phyloP scores from a whole-genome alignment of 2,797 vertebrate species.

The Acanthopagrus latus region DNA sequence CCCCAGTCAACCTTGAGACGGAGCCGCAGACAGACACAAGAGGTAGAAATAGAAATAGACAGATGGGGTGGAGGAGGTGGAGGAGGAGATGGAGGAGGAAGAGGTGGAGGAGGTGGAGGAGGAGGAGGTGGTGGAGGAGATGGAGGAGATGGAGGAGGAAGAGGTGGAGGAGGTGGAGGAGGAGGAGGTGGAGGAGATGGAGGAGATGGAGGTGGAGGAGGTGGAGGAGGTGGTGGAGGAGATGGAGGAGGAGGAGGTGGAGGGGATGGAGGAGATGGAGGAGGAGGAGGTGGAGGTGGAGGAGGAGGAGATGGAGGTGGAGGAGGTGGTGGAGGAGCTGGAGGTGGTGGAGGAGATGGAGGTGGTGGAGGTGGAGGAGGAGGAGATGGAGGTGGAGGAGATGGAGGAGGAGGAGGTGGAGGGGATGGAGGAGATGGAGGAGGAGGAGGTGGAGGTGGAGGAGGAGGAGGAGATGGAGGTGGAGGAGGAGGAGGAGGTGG shows the following conservation, averaged over 20 bases:
- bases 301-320: no score
- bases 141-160: no score
- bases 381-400: no score
- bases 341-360: conserved; percentile 66
- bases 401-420: conserved; percentile 4
- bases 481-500: no score
- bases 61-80: conserved; percentile 22
- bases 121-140: conserved; percentile 25
- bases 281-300: conserved; percentile 21
- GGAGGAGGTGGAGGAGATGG: conserved; percentile 19
- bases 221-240: conserved; percentile 12
- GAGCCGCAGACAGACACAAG: conserved; percentile 47
- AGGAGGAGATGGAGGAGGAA: no score
- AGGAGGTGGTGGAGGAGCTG: conserved; percentile 16
- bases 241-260: conserved; percentile 18
- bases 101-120: conserved; percentile 13
- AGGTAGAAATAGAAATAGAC: conserved; percentile 66
- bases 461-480: neutral
- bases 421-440: no score
- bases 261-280: conserved; percentile 40
- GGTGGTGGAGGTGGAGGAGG: neutral
- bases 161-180: conserved; percentile 25
- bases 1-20: conserved; percentile 75
- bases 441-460: no score
- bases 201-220: no score